Evolutionary conservation across 2,888 invertebrate species (phyloP), one percentile per base, ranked within the genome.

Genomic region (Axea sp.): DNA sequence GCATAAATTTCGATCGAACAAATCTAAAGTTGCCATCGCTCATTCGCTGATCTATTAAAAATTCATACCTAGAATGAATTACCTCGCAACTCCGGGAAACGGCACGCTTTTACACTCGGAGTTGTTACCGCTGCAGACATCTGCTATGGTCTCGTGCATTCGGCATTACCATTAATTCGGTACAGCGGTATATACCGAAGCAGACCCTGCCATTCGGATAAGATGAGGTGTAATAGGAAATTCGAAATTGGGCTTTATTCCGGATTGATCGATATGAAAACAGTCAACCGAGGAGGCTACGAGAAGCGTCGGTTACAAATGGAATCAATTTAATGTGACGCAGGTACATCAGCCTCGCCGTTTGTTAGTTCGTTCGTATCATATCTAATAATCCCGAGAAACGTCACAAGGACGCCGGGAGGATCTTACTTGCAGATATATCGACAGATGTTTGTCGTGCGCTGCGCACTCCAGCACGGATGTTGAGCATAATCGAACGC

Each of bases 301-400:
- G 3, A 7, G 30, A 17, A 11, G 3, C 15, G 8, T 33, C 17
- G 35, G 45, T 22, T 14, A 22, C 55, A 12, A 12, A 45, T 15
- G 45, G 55, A 47, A 65, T 65, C 28, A 37, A 65, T 65, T 43
- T 37, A 41, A 65, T 45, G 43, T 11, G 43, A 17, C 35, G 64
- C 41, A 35, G 53, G 64, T 43, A 64, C 35, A 33, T 43, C 62
- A 35, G 19, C 35, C 39, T 49, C 8, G 19, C 24, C 19, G 22
- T 11, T 9, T 31, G 12, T 2, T 1, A 5, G 31, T 24, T 41
- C n/a, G 47, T 19, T 47, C 55, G 45, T 19, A 17, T 47, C 59
- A 19, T 11, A 31, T 55, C 49, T 55, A 67, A 67, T 59, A 67
- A 67, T 49, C 55, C 57, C n/a, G 57, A 49, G 67, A 67, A 67